Conservation (phyloP, 2,797 vertebrate genomes). For the Pampus argenteus region DNA sequence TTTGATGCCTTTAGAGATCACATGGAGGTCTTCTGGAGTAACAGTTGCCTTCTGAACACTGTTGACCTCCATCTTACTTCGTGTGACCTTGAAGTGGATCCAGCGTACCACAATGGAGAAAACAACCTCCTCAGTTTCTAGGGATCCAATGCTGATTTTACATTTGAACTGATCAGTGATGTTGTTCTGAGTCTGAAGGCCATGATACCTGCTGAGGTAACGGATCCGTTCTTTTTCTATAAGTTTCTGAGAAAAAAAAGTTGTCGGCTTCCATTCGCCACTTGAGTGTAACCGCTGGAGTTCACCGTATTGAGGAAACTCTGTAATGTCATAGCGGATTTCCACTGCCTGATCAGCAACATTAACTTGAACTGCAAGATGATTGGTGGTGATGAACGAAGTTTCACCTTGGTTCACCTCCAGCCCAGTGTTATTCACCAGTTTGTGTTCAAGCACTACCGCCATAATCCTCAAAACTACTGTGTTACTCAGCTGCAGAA, state of each 20-base stretch:
- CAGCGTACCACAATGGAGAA: slow-evolving; percentile 87
- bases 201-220: slow-evolving; percentile 86
- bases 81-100: slow-evolving; percentile 87
- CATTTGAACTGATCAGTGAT: slow-evolving; percentile 88
- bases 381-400: slow-evolving; percentile 79
- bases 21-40: slow-evolving; percentile 84
- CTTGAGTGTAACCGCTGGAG: slow-evolving; percentile 85
- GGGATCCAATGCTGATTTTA: slow-evolving; percentile 83
- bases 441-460: slow-evolving; percentile 84
- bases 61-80: slow-evolving; percentile 84
- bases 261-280: slow-evolving; percentile 86
- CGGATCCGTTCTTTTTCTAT: slow-evolving; percentile 82
- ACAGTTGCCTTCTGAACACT: slow-evolving; percentile 79
- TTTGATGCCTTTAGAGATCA: slow-evolving; percentile 80
- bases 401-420: slow-evolving; percentile 85
- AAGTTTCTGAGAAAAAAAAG: slow-evolving; percentile 87
- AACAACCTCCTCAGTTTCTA: slow-evolving; percentile 76
- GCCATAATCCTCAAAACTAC: slow-evolving; percentile 88
- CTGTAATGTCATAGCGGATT: slow-evolving; percentile 83
- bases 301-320: slow-evolving; percentile 86
- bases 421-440: slow-evolving; percentile 87
- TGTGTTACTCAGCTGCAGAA: slow-evolving; percentile 86
- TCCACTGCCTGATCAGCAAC: slow-evolving; percentile 79
- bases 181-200: slow-evolving; percentile 81
- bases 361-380: slow-evolving; percentile 88